These are phyloP conservation scores for Agonum fuliginosum DNA, from an alignment of 2,888 invertebrate genomes.

Conservation along the genomic window DNA sequence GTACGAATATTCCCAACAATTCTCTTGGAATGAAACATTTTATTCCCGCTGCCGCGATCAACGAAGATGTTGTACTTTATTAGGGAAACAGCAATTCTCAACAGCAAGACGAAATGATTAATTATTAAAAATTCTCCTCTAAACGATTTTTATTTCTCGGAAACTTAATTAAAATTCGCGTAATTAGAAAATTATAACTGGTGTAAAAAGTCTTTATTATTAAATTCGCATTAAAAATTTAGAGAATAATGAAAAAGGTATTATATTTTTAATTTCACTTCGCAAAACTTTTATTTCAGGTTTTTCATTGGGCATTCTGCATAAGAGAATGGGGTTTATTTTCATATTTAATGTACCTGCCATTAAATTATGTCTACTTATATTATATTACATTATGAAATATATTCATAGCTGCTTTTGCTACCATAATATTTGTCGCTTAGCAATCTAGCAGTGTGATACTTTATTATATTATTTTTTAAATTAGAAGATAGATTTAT, in stretches of 20 bases:
- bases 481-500: no score
- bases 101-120: slow-evolving; percentile 38
- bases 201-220: slow-evolving; percentile 52
- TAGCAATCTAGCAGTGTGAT: no score
- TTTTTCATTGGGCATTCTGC: neutral
- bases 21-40: neutral
- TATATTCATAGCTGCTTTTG: no score
- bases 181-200: slow-evolving; percentile 54
- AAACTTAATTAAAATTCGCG: slow-evolving; percentile 49
- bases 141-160: slow-evolving; percentile 42
- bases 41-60: neutral
- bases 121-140: slow-evolving; percentile 38
- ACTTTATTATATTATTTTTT: no score
- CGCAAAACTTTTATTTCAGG: slow-evolving; percentile 27
- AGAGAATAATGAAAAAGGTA: slow-evolving; percentile 42
- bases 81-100: neutral
- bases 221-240: slow-evolving; percentile 51
- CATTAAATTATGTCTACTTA: no score
- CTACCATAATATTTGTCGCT: neutral
- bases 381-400: no score
- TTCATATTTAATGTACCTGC: no score
- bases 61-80: slow-evolving; percentile 10
- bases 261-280: slow-evolving; percentile 50
- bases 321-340: no score
- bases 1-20: neutral